phyloP scores from a whole-genome alignment of 2,888 invertebrate genomes.

The Chloroclysta siterata region DNA sequence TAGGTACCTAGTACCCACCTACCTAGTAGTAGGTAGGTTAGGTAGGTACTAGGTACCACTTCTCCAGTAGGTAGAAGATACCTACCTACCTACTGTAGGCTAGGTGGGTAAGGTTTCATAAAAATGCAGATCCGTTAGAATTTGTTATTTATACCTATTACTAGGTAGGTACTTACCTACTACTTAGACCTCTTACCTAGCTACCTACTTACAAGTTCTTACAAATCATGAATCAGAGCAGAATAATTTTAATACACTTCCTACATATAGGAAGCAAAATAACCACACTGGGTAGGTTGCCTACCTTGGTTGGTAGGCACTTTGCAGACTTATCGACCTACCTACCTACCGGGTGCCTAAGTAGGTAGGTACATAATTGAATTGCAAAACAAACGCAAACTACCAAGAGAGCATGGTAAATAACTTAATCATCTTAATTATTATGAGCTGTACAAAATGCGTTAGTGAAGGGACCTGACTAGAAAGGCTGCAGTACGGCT shows the following conservation, averaged over 20 bases:
- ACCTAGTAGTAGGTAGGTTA: no score
- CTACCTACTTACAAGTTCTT: no score
- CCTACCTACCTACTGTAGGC: no score
- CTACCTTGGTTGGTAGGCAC: no score
- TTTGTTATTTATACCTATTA: no score
- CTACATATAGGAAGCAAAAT: constrained; percentile 11
- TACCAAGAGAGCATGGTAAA: constrained; percentile 21
- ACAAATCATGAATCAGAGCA: constrained; percentile 8
- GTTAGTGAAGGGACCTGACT: constrained; percentile 27
- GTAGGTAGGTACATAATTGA: background rate
- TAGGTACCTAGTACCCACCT: no score
- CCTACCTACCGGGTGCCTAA: background rate
- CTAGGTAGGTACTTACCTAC: no score
- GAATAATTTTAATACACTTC: constrained; percentile 9
- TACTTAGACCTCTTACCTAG: no score
- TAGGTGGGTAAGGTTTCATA: no score
- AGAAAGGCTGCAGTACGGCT: constrained; percentile 29
- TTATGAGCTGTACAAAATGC: constrained; percentile 17
- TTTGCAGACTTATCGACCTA: background rate
- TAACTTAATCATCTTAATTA: constrained; percentile 28
- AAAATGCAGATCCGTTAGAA: no score
- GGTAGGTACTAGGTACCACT: no score
- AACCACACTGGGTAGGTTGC: background rate
- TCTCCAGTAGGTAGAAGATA: no score
- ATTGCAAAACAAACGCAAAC: constrained; percentile 20